Evolutionary conservation across 2,113 vertebrate genomes (phyloP), one percentile per base, ranked within the genome.

Genomic region (Phrynosoma blainvillii): DNA sequence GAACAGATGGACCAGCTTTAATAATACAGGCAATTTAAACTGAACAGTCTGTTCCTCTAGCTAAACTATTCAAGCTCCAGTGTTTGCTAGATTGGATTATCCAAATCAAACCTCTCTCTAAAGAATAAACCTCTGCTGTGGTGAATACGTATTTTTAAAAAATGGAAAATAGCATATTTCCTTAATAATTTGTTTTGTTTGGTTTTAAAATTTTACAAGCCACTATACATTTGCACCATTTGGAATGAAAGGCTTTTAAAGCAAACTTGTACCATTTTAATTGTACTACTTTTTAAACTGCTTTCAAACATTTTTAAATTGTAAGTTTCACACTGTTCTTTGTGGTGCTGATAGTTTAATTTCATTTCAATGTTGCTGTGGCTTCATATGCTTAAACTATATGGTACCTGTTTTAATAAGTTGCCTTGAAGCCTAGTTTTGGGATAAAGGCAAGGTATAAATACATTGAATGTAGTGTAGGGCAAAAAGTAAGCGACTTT

Each of bases 1-100:
- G 73, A 86, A 87, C 59, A 94, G 80, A 88, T 84, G 70, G 10
- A 3, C 5, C 62, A 85, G 10, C 5, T 89, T 94, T 90, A 91
- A 86, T 81, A 84, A 87, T 82, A 85, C 0, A 91, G 32, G 1
- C 7, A 84, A 87, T 91, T 95, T 89, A 32, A 91, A 16, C 47
- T 87, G 12, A 84, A 42, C 7, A 90, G 5, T 73, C 73, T 91
- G 79, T 14, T 56, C 93, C 52, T 47, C 68, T 91, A 0, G 82
- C 91, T 85, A 87, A n/a, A 79, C 0, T 10, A 30, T 0, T 90
- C 52, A 87, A 89, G 54, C 10, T 91, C 87, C 87, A 87, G 68
- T 91, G 25, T 4, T 9, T 40, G 90, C n/a, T 76, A 91, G 54
- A 84, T 90, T 90, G 75, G 66, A 87, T 79, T 8, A 90, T 70